phyloP scores from a whole-genome alignment of 2,888 invertebrate genomes.

The Oxyteleia sp. region DNA sequence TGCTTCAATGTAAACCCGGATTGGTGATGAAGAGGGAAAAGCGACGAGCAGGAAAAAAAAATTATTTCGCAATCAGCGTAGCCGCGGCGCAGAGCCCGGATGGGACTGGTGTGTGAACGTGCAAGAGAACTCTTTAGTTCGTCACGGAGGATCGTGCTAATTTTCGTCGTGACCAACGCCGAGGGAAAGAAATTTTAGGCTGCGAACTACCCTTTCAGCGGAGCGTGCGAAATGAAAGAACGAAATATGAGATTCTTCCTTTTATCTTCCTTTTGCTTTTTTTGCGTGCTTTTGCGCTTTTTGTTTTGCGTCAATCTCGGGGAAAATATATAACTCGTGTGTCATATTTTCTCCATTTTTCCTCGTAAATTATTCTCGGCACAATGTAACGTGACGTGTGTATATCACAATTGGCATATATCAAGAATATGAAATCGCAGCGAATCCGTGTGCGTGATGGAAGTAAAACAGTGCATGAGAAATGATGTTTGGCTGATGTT shows the following conservation, averaged over 20 bases:
- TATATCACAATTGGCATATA: slow-evolving; percentile 45
- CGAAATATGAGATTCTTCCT: slow-evolving; percentile 11
- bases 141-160: slow-evolving; percentile 30
- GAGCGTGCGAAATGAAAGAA: slow-evolving; percentile 28
- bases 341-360: slow-evolving; percentile 31
- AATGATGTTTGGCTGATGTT: slow-evolving; percentile 22
- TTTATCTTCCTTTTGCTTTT: too few relatives aligned
- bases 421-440: slow-evolving; percentile 15
- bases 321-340: slow-evolving; percentile 25
- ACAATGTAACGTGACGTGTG: slow-evolving; percentile 15
- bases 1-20: slow-evolving; percentile 18
- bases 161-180: slow-evolving; percentile 16
- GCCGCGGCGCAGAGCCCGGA: background rate
- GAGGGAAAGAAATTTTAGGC: slow-evolving; percentile 30
- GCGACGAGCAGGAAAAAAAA: too few relatives aligned
- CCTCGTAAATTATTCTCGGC: slow-evolving; percentile 34
- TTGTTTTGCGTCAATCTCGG: slow-evolving; percentile 33
- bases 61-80: slow-evolving; percentile 37
- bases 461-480: background rate
- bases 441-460: background rate
- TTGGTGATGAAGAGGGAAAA: slow-evolving; percentile 15
- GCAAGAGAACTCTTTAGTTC: slow-evolving; percentile 22
- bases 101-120: slow-evolving; percentile 5
- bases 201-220: slow-evolving; percentile 8
- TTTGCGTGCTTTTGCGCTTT: too few relatives aligned